phyloP scores from a whole-genome alignment of 2,888 invertebrate genomes.

The Sylvicola cinctus region DNA sequence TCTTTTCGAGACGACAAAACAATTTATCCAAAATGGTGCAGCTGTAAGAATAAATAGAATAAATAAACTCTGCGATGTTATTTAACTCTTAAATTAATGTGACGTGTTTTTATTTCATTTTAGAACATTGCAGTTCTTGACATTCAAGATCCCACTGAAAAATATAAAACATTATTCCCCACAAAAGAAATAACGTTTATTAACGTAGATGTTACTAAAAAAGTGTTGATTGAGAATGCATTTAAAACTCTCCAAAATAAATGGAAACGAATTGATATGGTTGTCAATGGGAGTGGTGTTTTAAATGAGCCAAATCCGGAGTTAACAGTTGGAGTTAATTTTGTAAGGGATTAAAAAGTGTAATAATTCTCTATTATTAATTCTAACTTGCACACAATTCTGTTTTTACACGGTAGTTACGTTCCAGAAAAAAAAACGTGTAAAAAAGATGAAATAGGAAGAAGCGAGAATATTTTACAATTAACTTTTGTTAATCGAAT shows the following conservation, averaged over 20 bases:
- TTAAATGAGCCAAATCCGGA: conserved; percentile 18
- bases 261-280: conserved; percentile 16
- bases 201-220: conserved; percentile 15
- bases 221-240: conserved; percentile 13
- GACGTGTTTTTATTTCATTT: too few relatives aligned
- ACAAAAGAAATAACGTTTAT: conserved; percentile 14
- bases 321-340: conserved; percentile 20
- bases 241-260: conserved; percentile 13
- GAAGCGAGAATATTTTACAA: too few relatives aligned
- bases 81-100: conserved; percentile 4
- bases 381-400: too few relatives aligned
- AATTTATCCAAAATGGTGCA: conserved; percentile 15
- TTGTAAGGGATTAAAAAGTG: conserved; percentile 27
- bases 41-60: conserved; percentile 10
- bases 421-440: too few relatives aligned
- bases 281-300: conserved; percentile 19
- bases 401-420: too few relatives aligned
- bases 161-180: conserved; percentile 13
- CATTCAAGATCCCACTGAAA: conserved; percentile 12
- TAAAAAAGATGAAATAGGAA: too few relatives aligned
- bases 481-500: too few relatives aligned
- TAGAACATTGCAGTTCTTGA: conserved; percentile 16
- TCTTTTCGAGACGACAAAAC: conserved; percentile 20
- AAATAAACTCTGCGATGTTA: too few relatives aligned
- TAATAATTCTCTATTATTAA: too few relatives aligned